These are phyloP conservation scores for Pycnonotus jocosus DNA, from an alignment of 2,113 vertebrate genomes.

Conservation along the genomic window DNA sequence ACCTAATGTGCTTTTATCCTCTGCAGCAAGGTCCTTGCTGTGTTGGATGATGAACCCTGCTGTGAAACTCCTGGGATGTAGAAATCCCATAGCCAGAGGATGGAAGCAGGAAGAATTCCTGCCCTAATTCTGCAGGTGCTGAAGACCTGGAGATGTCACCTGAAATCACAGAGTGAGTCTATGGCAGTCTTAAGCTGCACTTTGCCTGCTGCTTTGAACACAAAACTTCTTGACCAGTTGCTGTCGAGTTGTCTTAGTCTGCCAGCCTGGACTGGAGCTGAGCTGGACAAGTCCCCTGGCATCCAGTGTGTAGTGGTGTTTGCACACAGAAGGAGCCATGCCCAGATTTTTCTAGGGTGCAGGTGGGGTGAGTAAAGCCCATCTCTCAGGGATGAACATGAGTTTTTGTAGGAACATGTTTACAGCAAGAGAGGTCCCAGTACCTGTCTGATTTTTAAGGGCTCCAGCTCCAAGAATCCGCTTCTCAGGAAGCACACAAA, in stretches of 20 bases:
- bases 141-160: neutral
- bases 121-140: neutral
- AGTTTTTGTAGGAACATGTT: neutral
- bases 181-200: neutral
- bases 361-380: neutral
- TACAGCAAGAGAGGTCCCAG: neutral
- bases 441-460: neutral
- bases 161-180: neutral
- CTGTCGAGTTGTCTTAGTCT: neutral
- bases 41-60: neutral
- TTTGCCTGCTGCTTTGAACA: neutral
- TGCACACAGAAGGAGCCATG: accelerated
- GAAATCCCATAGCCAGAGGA: neutral
- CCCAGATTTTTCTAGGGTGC: neutral
- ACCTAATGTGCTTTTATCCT: neutral
- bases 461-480: neutral
- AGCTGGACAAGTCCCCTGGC: neutral
- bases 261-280: neutral
- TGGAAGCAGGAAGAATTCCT: neutral
- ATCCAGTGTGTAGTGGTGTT: accelerated
- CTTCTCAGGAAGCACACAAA: neutral
- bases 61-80: neutral
- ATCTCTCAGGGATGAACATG: neutral
- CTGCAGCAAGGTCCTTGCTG: neutral
- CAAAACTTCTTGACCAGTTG: neutral